Percentiles rank a stretch among this genome's conserved stretches.
phyloP scores from a whole-genome alignment of 2,797 vertebrate species.

The Manis crassicaudata region DNA sequence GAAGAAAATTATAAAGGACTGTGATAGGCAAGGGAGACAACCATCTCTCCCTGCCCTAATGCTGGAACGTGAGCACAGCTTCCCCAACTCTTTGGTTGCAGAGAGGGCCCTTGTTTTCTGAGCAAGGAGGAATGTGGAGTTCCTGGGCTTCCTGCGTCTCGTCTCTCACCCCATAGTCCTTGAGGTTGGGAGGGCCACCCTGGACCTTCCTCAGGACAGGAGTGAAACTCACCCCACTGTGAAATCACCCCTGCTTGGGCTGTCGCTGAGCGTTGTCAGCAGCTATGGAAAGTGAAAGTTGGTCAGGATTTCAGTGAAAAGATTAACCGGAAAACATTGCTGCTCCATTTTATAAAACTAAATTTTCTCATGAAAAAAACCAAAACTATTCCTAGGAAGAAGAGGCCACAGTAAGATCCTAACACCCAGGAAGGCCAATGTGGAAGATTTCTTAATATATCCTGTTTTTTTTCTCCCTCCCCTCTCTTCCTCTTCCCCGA shows the following conservation, averaged over 20 bases:
- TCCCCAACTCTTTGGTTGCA: neutral
- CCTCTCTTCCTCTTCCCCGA: neutral
- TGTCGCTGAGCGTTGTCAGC: neutral
- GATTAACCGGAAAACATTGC: neutral
- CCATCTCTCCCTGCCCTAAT: neutral
- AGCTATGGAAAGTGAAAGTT: constrained; percentile 73
- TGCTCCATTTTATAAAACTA: constrained; percentile 11
- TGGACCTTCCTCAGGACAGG: neutral
- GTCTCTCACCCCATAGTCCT: neutral
- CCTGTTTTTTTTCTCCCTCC: neutral
- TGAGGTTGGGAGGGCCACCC: neutral
- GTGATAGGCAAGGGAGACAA: neutral
- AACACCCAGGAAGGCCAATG: neutral
- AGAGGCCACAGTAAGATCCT: neutral
- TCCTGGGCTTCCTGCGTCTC: neutral
- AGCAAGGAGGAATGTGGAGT: neutral
- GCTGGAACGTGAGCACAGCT: fast-evolving
- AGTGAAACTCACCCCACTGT: neutral
- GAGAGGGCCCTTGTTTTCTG: neutral
- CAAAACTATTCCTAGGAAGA: neutral
- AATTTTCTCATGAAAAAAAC: neutral
- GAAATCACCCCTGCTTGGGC: neutral
- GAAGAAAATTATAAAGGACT: neutral
- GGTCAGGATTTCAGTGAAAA: neutral
- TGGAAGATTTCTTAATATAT: neutral